These are phyloP conservation scores for Romanogobio albipinnatus DNA, from an alignment of 2,113 vertebrate genomes.

Conservation along the genomic window DNA sequence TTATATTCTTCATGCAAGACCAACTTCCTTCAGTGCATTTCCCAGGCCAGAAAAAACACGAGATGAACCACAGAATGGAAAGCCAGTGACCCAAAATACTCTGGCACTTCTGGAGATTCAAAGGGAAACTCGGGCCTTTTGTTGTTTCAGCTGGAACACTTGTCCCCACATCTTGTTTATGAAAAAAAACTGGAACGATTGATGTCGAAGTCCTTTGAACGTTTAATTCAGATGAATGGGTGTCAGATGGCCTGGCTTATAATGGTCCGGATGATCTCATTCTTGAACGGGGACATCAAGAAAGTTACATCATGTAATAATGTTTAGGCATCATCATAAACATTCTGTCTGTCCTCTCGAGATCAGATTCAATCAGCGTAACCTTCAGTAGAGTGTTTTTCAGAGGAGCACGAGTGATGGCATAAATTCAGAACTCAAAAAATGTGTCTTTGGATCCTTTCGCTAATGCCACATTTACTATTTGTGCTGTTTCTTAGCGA, in stretches of 20 bases:
- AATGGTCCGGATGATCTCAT: constrained; percentile 44
- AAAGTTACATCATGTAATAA: constrained; percentile 42
- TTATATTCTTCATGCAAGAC: constrained; percentile 65
- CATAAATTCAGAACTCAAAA: neutral
- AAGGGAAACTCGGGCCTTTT: constrained; percentile 57
- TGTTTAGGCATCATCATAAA: constrained; percentile 21
- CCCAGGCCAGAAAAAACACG: constrained; percentile 66
- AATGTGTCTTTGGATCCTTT: neutral
- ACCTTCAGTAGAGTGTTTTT: neutral
- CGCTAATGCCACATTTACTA: neutral
- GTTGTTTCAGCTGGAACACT: constrained; percentile 63
- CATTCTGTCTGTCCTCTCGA: neutral
- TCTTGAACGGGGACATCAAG: constrained; percentile 37
- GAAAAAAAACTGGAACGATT: constrained; percentile 53
- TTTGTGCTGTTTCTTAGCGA: neutral
- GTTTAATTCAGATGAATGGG: constrained; percentile 59
- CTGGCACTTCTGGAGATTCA: constrained; percentile 62
- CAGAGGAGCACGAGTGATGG: neutral
- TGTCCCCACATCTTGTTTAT: constrained; percentile 59
- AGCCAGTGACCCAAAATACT: constrained; percentile 64
- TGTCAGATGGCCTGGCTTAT: constrained; percentile 54
- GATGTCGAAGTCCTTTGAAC: constrained; percentile 59
- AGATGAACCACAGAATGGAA: constrained; percentile 54
- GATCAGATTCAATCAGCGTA: constrained; percentile 10
- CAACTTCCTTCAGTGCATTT: constrained; percentile 63